Percentiles rank a stretch among this genome's conserved stretches.
phyloP scores from a whole-genome alignment of 1,140 invertebrate genomes.

The Macrobrachium nipponense region DNA sequence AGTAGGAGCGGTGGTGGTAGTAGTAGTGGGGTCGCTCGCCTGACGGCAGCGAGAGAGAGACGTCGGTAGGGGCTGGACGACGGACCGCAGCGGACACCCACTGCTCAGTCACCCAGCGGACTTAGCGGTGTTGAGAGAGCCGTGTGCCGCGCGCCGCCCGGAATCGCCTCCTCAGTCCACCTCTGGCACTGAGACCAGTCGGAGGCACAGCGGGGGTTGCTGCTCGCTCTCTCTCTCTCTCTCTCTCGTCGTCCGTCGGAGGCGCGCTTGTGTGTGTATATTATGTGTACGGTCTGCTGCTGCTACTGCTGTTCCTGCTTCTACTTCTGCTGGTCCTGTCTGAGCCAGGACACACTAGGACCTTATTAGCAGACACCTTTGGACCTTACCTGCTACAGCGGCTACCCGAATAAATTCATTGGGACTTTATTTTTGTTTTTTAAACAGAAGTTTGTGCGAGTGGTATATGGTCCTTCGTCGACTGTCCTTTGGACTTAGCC shows the following conservation, averaged over 20 bases:
- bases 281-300: too few relatives aligned
- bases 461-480: too few relatives aligned
- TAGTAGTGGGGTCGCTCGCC: not conserved
- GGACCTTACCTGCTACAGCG: too few relatives aligned
- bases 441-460: too few relatives aligned
- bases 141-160: conserved; percentile 47
- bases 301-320: too few relatives aligned
- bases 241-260: conserved; percentile 16
- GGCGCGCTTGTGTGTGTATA: conserved; percentile 10
- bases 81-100: conserved; percentile 29
- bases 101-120: conserved; percentile 60
- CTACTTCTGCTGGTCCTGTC: too few relatives aligned
- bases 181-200: conserved; percentile 54
- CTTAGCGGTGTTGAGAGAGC: conserved; percentile 27
- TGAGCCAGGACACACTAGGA: too few relatives aligned
- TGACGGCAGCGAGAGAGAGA: not conserved
- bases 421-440: too few relatives aligned
- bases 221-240: conserved; percentile 11
- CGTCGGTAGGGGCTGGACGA: conserved; percentile 31
- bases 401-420: too few relatives aligned
- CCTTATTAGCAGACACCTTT: too few relatives aligned
- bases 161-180: conserved; percentile 51
- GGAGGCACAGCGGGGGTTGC: conserved; percentile 54
- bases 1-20: not conserved
- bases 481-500: too few relatives aligned